Evolutionary conservation across 2,888 invertebrate species (phyloP).

Genomic region (Pemphredon lugubris): DNA sequence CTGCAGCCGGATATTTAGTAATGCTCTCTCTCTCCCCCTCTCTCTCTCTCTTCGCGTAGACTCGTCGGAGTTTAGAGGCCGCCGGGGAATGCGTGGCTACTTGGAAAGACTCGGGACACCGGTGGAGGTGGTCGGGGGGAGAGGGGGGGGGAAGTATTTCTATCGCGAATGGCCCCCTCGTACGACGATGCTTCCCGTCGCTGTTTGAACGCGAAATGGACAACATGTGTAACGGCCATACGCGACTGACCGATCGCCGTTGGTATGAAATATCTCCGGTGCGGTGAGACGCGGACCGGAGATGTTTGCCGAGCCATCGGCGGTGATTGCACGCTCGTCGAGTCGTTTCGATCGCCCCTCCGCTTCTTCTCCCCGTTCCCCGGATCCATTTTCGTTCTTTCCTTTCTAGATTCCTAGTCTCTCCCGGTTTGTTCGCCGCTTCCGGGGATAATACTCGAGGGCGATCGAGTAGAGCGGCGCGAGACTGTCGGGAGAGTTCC

Average conservation of each 20-base stretch:
- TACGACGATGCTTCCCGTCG: conserved; percentile 25
- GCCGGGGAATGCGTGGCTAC: too few relatives aligned
- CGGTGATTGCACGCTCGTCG: conserved; percentile 74
- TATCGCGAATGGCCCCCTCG: too few relatives aligned
- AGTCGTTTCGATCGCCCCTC: conserved; percentile 68
- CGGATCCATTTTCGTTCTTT: too few relatives aligned
- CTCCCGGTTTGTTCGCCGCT: conserved; percentile 24
- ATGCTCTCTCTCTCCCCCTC: too few relatives aligned
- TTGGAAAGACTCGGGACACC: too few relatives aligned
- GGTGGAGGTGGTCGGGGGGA: too few relatives aligned
- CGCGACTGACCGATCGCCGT: conserved; percentile 75
- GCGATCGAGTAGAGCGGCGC: background rate
- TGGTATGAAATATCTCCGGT: conserved; percentile 33
- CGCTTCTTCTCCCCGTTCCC: conserved; percentile 7
- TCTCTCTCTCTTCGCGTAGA: too few relatives aligned
- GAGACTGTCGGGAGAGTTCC: too few relatives aligned
- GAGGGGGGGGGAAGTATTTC: too few relatives aligned
- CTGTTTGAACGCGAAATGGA: conserved; percentile 80
- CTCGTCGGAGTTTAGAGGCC: too few relatives aligned
- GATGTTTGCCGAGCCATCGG: conserved; percentile 77
- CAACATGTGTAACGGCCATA: conserved; percentile 79
- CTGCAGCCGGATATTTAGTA: too few relatives aligned
- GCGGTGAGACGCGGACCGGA: conserved; percentile 41
- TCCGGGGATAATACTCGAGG: background rate
- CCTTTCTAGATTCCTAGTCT: too few relatives aligned